Evolutionary conservation across 2,113 vertebrate species (phyloP), one percentile per base, ranked within the genome.

Genomic region (Gavia stellata): DNA sequence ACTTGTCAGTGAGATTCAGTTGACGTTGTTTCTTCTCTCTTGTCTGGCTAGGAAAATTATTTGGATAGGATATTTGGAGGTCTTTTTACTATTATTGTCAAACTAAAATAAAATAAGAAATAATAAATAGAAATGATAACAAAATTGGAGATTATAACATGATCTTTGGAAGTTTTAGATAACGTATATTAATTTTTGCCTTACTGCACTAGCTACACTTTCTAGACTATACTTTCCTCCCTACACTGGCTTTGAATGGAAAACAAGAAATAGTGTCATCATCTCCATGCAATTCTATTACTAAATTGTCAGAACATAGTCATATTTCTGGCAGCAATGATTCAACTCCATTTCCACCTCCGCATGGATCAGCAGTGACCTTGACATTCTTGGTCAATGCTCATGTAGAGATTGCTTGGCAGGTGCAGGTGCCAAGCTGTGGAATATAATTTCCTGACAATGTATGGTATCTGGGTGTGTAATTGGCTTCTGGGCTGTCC

Each of bases 281-380:
- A 81, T 86, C 86, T 56, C 71, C 21, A 33, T 2, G 7, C 77
- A 61, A 62, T 72, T 86, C 96, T 9, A 94, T 96, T 91, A 91
- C 74, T 89, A 17, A 81, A 82, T 83, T 96, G 94, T 96, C 97
- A 96, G 92, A 67, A 52, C 66, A 81, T 16, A 58, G 65, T 63
- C 70, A 17, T 49, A 62, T 75, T 94, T 61, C 90, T 96, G 84
- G 78, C 94, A 92, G 90, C 81, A 65, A 3, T 78, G 95, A 74
- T 91, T 94, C 97, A 81, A 71, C 81, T 96, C 96, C 85, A 97
- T 97, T 97, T 90, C 77, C 95, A 95, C 95, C 86, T 97, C 90
- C 94, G 72, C 90, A 7, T 10, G 92, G 87, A 83, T 91, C 95
- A 83, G 82, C 36, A 24, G 73, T 11, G 63, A 77, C 86, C 95